Conservation (phyloP, 2,888 invertebrate species). For the Rugalucina vietnamica region DNA sequence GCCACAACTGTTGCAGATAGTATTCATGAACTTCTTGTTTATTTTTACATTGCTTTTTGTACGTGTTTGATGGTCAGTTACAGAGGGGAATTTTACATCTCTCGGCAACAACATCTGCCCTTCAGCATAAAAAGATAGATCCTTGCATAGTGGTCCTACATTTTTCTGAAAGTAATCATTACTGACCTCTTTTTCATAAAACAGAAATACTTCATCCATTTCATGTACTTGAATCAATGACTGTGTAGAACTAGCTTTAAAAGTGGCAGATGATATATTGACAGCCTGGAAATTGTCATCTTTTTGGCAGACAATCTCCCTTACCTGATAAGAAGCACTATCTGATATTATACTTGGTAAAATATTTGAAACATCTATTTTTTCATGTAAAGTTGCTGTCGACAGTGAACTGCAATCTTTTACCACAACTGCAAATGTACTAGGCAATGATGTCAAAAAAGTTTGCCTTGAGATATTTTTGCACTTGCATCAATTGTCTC, state of each 20-base stretch:
- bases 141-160: background rate
- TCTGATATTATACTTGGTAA: background rate
- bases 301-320: background rate
- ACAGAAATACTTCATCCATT: background rate
- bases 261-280: too few species aligned
- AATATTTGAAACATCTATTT: background rate
- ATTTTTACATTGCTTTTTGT: background rate
- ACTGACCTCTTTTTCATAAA: background rate
- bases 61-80: background rate
- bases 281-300: too few species aligned
- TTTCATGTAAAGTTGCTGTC: background rate
- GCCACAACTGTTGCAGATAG: background rate
- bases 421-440: background rate
- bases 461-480: background rate
- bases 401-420: background rate
- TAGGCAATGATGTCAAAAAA: background rate
- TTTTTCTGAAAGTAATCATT: background rate
- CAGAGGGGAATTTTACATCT: background rate
- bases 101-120: background rate
- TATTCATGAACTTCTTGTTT: background rate
- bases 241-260: too few species aligned
- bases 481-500: background rate
- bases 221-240: background rate
- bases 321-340: background rate
- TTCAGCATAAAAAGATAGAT: background rate